phyloP scores from a whole-genome alignment of 92 coral and sea anemone genomes.

The Phymanthus crucifer region DNA sequence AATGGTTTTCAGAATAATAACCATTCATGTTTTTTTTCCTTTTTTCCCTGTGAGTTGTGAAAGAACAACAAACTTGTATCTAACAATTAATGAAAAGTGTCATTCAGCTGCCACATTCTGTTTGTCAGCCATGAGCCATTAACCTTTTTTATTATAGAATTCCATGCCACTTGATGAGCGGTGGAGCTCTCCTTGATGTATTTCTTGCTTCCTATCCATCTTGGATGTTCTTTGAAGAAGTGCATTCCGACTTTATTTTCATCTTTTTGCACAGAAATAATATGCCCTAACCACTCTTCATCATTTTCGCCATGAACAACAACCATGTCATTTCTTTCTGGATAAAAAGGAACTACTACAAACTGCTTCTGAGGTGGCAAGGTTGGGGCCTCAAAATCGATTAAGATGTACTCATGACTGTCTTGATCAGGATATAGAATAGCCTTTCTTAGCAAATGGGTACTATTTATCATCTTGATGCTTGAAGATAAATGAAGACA shows the following conservation, averaged over 20 bases:
- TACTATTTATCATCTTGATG: slow-evolving; percentile 49
- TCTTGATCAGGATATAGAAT: slow-evolving; percentile 53
- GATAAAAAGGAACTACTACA: slow-evolving; percentile 63
- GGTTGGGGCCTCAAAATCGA: slow-evolving; percentile 59
- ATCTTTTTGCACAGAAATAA: slow-evolving; percentile 53
- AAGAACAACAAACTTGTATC: too few species aligned
- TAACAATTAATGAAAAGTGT: too few species aligned
- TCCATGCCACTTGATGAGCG: slow-evolving; percentile 57
- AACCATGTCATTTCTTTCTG: slow-evolving; percentile 59
- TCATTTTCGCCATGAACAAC: slow-evolving; percentile 54
- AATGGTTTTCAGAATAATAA: too few species aligned
- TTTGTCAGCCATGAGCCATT: slow-evolving; percentile 60
- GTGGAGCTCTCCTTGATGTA: slow-evolving; percentile 55
- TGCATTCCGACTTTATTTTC: slow-evolving; percentile 57
- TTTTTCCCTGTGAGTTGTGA: too few species aligned
- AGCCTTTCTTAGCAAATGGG: slow-evolving; percentile 56
- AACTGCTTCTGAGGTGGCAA: slow-evolving; percentile 58
- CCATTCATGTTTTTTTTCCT: too few species aligned
- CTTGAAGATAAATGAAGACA: slow-evolving; percentile 48
- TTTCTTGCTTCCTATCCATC: slow-evolving; percentile 67
- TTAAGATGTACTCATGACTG: slow-evolving; percentile 44
- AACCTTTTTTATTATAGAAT: slow-evolving; percentile 41
- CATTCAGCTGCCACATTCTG: too few species aligned
- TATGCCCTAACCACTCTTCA: slow-evolving; percentile 52
- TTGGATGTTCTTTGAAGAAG: slow-evolving; percentile 70